phyloP scores from a whole-genome alignment of 2,888 invertebrate genomes.

The Octodonta nipae region DNA sequence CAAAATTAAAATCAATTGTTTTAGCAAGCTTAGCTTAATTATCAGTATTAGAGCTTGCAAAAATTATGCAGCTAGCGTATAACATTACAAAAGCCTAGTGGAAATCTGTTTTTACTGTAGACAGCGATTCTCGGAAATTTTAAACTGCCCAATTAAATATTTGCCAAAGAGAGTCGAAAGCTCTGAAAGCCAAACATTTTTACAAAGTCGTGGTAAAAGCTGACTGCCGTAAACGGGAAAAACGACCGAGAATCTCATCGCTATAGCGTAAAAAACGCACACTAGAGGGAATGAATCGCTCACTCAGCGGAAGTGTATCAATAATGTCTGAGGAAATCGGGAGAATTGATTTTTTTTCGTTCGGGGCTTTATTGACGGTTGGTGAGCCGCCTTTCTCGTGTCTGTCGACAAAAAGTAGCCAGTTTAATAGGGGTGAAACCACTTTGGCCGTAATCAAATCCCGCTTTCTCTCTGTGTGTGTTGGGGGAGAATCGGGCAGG shows the following conservation, averaged over 20 bases:
- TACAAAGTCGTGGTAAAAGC: too few relatives aligned
- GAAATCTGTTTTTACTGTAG: too few relatives aligned
- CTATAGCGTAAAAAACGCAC: not conserved
- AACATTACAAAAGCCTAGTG: too few relatives aligned
- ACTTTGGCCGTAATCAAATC: constrained; percentile 39
- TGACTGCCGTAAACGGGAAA: too few relatives aligned
- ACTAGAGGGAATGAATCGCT: not conserved
- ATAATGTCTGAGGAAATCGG: not conserved
- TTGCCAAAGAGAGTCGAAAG: too few relatives aligned
- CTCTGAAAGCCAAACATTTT: too few relatives aligned
- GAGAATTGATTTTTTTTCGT: not conserved
- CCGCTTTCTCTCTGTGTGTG: constrained; percentile 13
- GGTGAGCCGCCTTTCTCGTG: constrained; percentile 1
- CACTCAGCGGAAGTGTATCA: constrained; percentile 1
- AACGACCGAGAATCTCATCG: not conserved
- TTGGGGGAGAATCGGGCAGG: constrained; percentile 13
- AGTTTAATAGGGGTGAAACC: constrained; percentile 39
- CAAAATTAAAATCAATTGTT: too few relatives aligned
- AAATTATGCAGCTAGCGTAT: too few relatives aligned
- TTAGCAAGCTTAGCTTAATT: too few relatives aligned
- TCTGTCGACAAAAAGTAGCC: constrained; percentile 28
- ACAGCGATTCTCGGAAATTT: too few relatives aligned
- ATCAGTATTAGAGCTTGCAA: too few relatives aligned
- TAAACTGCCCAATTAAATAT: too few relatives aligned
- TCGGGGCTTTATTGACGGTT: constrained; percentile 1